These are phyloP conservation scores for Upupa epops DNA, from an alignment of 2,113 vertebrate genomes.

Conservation along the genomic window DNA sequence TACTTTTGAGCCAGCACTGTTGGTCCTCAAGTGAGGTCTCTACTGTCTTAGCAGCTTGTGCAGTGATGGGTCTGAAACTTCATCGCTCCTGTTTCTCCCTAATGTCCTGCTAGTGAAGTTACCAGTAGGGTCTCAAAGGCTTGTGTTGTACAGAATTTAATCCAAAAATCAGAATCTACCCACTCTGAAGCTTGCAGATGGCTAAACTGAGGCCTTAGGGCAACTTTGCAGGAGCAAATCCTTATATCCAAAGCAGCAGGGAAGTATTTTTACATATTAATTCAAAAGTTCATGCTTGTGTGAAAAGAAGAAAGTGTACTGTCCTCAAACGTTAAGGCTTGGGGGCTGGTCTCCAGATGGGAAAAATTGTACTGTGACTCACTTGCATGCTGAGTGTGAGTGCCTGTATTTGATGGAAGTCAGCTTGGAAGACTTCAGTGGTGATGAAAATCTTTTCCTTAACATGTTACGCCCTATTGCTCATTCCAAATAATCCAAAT, in stretches of 20 bases:
- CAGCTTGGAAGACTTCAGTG: not conserved
- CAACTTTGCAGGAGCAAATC: not conserved
- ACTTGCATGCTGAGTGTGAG: not conserved
- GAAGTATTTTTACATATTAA: not conserved
- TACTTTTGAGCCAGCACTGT: not conserved
- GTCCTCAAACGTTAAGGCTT: not conserved
- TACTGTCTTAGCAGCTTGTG: not conserved
- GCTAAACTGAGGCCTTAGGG: not conserved
- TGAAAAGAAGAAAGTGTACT: not conserved
- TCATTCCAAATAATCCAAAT: not conserved
- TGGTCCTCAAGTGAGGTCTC: not conserved
- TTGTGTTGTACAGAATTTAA: not conserved
- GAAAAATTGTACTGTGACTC: not conserved
- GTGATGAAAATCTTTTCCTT: not conserved
- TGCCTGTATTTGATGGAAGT: not conserved
- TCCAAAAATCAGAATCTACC: not conserved
- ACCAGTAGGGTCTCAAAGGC: not conserved
- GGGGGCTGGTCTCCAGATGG: not conserved
- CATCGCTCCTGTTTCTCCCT: not conserved
- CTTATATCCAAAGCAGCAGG: not conserved
- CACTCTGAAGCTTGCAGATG: not conserved
- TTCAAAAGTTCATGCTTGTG: not conserved
- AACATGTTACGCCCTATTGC: not conserved
- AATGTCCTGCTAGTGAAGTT: not conserved
- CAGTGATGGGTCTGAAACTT: not conserved